A percentile compares a stretch with the other conserved stretches of the same genome.
These are phyloP conservation scores for Andrena praecox DNA, from an alignment of 2,888 invertebrate species.

Conservation along the genomic window DNA sequence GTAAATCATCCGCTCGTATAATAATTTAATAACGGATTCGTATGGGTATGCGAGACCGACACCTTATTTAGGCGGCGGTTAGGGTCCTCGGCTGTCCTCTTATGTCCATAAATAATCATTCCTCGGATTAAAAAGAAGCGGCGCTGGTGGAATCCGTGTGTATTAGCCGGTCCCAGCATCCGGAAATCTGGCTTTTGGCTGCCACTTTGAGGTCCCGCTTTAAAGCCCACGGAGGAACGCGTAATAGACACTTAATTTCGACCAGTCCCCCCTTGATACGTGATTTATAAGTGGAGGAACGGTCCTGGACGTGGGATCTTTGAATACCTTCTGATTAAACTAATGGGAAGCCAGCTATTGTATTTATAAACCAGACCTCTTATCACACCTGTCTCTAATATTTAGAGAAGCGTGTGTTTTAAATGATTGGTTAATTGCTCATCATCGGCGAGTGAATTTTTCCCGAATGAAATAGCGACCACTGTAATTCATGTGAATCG, in stretches of 20 bases:
- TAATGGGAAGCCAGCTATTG: neutral
- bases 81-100: slow-evolving; percentile 73
- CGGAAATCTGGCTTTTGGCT: slow-evolving; percentile 63
- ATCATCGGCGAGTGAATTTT: neutral
- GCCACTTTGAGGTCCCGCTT: slow-evolving; percentile 55
- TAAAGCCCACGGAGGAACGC: slow-evolving; percentile 23
- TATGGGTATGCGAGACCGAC: slow-evolving; percentile 68
- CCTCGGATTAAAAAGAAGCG: slow-evolving; percentile 76
- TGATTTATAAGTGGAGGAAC: slow-evolving; percentile 25
- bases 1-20: slow-evolving; percentile 80
- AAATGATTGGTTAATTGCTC: too few relatives aligned
- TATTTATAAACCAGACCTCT: neutral
- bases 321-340: slow-evolving; percentile 36
- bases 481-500: neutral
- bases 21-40: slow-evolving; percentile 80
- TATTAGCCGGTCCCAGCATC: slow-evolving; percentile 44
- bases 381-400: slow-evolving; percentile 7
- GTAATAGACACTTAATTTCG: slow-evolving; percentile 45
- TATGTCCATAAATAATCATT: slow-evolving; percentile 81
- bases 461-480: neutral
- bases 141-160: slow-evolving; percentile 60
- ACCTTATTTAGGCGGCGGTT: slow-evolving; percentile 72
- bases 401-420: neutral
- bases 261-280: slow-evolving; percentile 8
- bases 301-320: neutral